A percentile compares a stretch with the other conserved stretches of the same genome.
Evolutionary conservation across 2,888 invertebrate species (phyloP).

Genomic region (Torymus auratus): DNA sequence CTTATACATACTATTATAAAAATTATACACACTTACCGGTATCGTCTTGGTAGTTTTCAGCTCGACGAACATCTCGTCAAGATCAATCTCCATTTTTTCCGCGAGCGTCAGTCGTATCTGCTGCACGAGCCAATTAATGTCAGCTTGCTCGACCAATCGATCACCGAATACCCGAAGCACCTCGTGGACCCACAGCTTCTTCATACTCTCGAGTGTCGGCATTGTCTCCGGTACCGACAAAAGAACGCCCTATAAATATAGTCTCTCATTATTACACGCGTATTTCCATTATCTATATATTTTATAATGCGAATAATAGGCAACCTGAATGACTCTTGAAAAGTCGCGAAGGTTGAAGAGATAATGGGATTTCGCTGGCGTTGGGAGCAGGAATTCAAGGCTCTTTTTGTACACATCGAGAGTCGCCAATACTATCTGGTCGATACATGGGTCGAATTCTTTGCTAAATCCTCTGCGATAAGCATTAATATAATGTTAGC

Average conservation of each 20-base stretch:
- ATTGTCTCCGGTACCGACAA: conserved; percentile 95
- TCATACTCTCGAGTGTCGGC: conserved; percentile 89
- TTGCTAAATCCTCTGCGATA: conserved; percentile 87
- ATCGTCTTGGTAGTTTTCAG: conserved; percentile 70
- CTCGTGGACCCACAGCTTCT: conserved; percentile 96
- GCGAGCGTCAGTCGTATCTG: conserved; percentile 82
- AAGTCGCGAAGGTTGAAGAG: conserved; percentile 96
- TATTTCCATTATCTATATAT: neutral
- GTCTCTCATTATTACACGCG: neutral
- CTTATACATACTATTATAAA: neutral
- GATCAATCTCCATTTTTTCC: conserved; percentile 81
- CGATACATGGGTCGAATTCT: conserved; percentile 95
- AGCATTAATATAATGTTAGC: conserved; percentile 5
- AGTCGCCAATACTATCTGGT: conserved; percentile 91
- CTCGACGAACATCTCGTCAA: conserved; percentile 84
- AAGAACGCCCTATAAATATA: conserved; percentile 85
- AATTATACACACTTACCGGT: conserved; percentile 15
- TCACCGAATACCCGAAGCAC: conserved; percentile 95
- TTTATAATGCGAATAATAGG: neutral
- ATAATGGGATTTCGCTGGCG: conserved; percentile 95
- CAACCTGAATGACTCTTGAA: conserved; percentile 91
- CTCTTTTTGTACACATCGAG: conserved; percentile 92
- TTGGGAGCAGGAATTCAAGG: conserved; percentile 89
- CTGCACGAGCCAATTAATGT: conserved; percentile 88
- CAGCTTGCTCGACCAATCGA: conserved; percentile 90